These are phyloP conservation scores for Drosophila rhopaloa DNA, from an alignment of 1,140 invertebrate genomes.

Conservation along the genomic window DNA sequence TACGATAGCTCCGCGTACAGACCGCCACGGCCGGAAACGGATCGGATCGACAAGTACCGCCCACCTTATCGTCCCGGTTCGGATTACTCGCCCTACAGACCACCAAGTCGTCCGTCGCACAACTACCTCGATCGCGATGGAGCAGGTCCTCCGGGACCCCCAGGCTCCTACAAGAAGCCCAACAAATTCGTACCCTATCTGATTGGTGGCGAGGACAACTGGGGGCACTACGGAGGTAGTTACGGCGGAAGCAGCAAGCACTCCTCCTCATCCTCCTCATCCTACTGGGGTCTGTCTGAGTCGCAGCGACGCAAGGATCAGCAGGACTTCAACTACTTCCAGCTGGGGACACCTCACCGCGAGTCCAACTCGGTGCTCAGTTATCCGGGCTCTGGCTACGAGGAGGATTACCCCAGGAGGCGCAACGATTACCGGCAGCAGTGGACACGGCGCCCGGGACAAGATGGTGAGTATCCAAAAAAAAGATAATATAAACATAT, in stretches of 20 bases:
- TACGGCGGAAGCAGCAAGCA: conserved; percentile 83
- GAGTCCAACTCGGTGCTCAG: conserved; percentile 70
- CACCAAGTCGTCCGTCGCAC: conserved; percentile 52
- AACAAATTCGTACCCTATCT: conserved; percentile 79
- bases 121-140: conserved; percentile 79
- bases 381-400: conserved; percentile 79
- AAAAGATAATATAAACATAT: too few relatives aligned
- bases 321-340: conserved; percentile 80
- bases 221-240: conserved; percentile 83
- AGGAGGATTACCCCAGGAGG: conserved; percentile 51
- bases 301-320: conserved; percentile 76
- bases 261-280: conserved; percentile 47
- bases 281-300: conserved; percentile 74
- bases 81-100: conserved; percentile 73
- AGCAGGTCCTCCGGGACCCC: conserved; percentile 38
- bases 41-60: conserved; percentile 72
- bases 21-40: conserved; percentile 60
- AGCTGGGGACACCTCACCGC: conserved; percentile 58
- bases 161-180: conserved; percentile 63
- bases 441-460: conserved; percentile 77
- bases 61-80: conserved; percentile 72
- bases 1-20: conserved; percentile 68
- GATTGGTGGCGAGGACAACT: conserved; percentile 70
- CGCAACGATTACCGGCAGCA: conserved; percentile 75
- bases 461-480: conserved; percentile 76